phyloP scores from a whole-genome alignment of 2,888 invertebrate species.

The Leucoptera coffeella region DNA sequence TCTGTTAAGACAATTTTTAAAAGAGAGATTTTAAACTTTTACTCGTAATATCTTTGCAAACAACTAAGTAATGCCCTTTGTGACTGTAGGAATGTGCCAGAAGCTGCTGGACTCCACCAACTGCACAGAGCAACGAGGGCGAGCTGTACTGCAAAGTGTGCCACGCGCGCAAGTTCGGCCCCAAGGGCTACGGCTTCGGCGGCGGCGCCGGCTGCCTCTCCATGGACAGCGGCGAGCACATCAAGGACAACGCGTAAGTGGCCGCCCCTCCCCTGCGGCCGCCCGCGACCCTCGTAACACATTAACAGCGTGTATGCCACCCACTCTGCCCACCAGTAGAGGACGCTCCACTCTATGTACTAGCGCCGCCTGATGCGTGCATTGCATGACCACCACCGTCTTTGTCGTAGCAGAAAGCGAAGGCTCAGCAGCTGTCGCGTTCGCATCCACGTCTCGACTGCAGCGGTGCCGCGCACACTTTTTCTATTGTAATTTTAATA shows the following conservation, averaged over 20 bases:
- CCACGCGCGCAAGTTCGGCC: conserved; percentile 97
- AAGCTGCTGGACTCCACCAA: conserved; percentile 98
- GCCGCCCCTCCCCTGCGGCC: too few relatives aligned
- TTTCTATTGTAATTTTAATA: conserved; percentile 43
- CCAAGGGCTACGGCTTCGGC: conserved; percentile 97
- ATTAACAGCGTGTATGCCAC: conserved; percentile 52
- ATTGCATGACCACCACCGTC: conserved; percentile 54
- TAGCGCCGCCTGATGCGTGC: conserved; percentile 47
- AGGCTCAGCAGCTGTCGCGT: conserved; percentile 33
- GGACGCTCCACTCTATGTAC: conserved; percentile 49
- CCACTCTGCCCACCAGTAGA: conserved; percentile 46
- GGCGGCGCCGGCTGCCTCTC: conserved; percentile 95
- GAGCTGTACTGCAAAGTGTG: conserved; percentile 96
- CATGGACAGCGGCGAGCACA: conserved; percentile 91
- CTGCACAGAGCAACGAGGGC: conserved; percentile 94
- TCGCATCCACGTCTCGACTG: conserved; percentile 42
- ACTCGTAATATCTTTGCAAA: too few relatives aligned
- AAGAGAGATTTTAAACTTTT: too few relatives aligned
- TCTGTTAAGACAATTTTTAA: too few relatives aligned
- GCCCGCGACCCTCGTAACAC: too few relatives aligned
- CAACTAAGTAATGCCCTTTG: too few relatives aligned
- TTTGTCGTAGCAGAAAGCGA: conserved; percentile 53
- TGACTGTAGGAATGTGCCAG: conserved; percentile 95
- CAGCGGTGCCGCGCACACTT: conserved; percentile 42
- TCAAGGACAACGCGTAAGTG: conserved; percentile 70